Evolutionary conservation across 2,888 invertebrate species (phyloP), one percentile per base, ranked within the genome.

Genomic region (Cancer borealis): DNA sequence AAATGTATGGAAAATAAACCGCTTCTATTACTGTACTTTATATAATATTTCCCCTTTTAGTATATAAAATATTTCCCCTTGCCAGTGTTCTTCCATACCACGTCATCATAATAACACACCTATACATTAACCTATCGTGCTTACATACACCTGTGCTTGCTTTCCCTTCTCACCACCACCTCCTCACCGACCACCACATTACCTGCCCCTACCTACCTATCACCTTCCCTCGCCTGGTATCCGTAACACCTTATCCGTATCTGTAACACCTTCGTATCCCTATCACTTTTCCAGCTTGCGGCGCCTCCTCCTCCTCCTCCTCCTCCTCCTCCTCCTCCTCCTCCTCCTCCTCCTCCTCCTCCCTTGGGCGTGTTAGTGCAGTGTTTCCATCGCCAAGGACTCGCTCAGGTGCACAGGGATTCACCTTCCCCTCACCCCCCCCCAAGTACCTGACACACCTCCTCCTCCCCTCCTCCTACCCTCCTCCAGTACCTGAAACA

Each of bases 91-190:
- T 5, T 21, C 73, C 73, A 8, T n/a, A 73, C 6, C 73, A 73
- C 73, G 21, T 73, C 73, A 26, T n/a, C 26, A 73, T n/a, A 12
- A 73, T 6, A n/a, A 6, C n/a, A 3, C 21, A 73, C 73, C 26
- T 73, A 6, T 17, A 21, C 30, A 79, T 26, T 12, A 26, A 79
- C 30, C 79, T 79, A 12, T 66, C 14, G 17, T 21, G 21, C 5
- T 66, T 66, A 66, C 21, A 5, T 66, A 21, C 66, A 14, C 79
- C 79, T 21, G 66, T 21, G 6, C 66, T 21, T 21, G n/a, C n/a
- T n/a, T 66, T 66, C n/a, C n/a, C n/a, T 66, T 66, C 66, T 66
- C 66, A n/a, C 66, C 66, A 66, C n/a, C 66, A 66, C 66, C 66
- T 66, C 21, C 21, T 21, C 66, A 66, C 66, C 39, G 39, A 54